Evolutionary conservation across 2,113 vertebrate species (phyloP), one percentile per base, ranked within the genome.

Genomic region (Paralichthys olivaceus): DNA sequence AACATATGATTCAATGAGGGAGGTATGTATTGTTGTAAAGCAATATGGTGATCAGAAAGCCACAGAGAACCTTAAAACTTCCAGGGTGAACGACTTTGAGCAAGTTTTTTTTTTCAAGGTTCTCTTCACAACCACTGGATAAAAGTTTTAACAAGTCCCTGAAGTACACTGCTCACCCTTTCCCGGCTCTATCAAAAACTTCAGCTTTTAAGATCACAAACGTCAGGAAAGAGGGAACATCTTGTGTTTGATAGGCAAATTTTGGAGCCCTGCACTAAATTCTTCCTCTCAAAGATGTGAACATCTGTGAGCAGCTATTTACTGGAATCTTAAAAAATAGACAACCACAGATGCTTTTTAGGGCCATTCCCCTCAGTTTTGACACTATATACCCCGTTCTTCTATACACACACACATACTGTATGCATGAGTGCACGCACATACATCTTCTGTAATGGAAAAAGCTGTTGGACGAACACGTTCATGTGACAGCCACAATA

Each of bases 1-100:
- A 83, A 78, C 83, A 84, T 57, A 84, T 88, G 83, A 88, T 75
- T 68, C 76, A 87, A 51, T 26, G 71, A 65, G 69, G 19, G 58
- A 87, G 77, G 75, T 59, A 88, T 88, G 79, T 72, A 3, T 70
- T 72, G 80, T 62, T 85, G 88, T 87, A 82, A 89, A 86, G 85
- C 14, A 5, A 61, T 71, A 13, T 13, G 66, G 61, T 81, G 58
- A 88, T 85, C 71, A 58, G 45, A 75, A 75, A 74, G 58, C 70
- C 82, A 67, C 84, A 69, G 55, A 75, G 81, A 84, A 74, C 59
- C 43, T 37, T 77, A 47, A 87, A 85, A 77, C 4, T 32, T 57
- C 29, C 9, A 32, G 81, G 69, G 87, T 80, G 75, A 87, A 67
- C 43, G 67, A 19, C 32, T 79, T 37, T 9, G 49, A 75, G 78